Base-by-base conservation (phyloP, 1,140 invertebrate species). In the Armadillidium nasatum region DNA sequence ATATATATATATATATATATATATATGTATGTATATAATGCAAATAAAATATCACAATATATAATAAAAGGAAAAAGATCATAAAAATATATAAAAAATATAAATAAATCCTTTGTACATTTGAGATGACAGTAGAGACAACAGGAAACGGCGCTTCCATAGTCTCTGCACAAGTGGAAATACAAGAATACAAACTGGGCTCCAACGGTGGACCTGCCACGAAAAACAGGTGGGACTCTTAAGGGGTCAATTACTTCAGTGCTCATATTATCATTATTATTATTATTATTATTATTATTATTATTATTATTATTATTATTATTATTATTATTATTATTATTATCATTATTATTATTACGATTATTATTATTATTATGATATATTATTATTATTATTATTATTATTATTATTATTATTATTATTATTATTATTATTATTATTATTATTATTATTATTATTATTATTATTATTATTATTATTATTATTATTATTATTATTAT, bases 1-100 rank as follows among this genome's bases (percentile, higher is more conserved):
- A 22, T 43, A 22, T 0, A 11, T 71, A 33, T 71, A 44, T 71
- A n/a, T 71, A 15, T 43, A 33, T 71, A n/a, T 71, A 19, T 71
- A 15, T 71, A 71, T 43, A 44, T 71, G 2, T 71, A 7, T 70
- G 4, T 2, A n/a, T n/a, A n/a, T n/a, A n/a, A n/a, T n/a, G n/a
- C n/a, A n/a, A n/a, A n/a, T n/a, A n/a, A n/a, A n/a, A 19, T 70
- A 43, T 71, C 23, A 71, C 23, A 71, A 71, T 21, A 71, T 19
- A 22, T 19, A 21, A 10, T 2, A 22, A 22, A 33, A 23, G 23
- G 46, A 50, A 50, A 10, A 50, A 50, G 9, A 50, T 50, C 15
- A 50, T 50, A 50, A 50, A 50, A 50, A 50, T 50, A 15, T 50
- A 9, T 50, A 50, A 50, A 50, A 50, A 50, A 50, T 50, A 15